Evolutionary conservation across 2,888 invertebrate species (phyloP).

Genomic region (Nephrotoma guestfalica): DNA sequence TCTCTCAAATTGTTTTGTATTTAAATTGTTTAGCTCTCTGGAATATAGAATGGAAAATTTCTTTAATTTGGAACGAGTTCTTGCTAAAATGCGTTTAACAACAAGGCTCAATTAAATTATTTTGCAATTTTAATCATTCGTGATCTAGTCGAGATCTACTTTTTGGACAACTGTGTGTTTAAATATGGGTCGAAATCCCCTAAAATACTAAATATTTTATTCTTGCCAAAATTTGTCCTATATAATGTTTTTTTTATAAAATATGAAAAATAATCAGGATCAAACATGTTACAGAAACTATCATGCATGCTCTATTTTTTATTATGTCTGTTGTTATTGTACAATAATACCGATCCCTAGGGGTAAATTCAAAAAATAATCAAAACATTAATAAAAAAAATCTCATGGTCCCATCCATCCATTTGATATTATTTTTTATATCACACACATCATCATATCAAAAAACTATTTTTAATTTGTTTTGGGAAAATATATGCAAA

Average conservation of each 20-base stretch:
- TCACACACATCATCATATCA: background rate
- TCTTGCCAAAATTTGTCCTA: background rate
- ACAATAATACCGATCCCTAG: background rate
- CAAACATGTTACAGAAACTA: background rate
- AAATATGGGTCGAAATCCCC: background rate
- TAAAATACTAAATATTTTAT: background rate
- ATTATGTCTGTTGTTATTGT: background rate
- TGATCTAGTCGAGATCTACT: too few species aligned
- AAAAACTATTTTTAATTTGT: background rate
- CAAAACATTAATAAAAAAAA: background rate
- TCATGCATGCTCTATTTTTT: background rate
- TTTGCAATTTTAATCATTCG: too few species aligned
- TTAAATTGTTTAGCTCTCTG: too few species aligned
- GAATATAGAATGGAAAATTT: too few species aligned
- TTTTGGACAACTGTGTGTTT: too few species aligned
- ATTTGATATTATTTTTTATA: background rate
- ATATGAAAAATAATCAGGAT: background rate
- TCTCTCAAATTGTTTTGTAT: too few species aligned
- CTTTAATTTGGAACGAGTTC: too few species aligned
- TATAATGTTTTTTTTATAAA: background rate
- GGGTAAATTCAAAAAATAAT: background rate
- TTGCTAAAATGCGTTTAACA: too few species aligned
- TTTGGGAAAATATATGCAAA: background rate
- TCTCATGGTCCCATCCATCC: background rate
- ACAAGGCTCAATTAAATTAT: too few species aligned